Conservation (phyloP, 1,140 invertebrate species). For the Cylas formicarius region DNA sequence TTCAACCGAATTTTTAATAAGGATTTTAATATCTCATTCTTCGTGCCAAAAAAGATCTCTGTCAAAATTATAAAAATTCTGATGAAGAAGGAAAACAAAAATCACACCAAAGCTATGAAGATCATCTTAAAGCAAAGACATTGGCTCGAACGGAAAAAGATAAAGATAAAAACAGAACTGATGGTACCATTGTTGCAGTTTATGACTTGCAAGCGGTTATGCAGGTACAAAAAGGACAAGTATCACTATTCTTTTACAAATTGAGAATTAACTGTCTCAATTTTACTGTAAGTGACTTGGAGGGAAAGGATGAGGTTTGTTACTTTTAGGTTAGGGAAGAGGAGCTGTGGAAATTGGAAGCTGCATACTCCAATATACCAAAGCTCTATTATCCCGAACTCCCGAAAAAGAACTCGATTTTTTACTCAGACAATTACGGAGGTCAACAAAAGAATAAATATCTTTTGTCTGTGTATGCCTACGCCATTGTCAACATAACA, state of each 20-base stretch:
- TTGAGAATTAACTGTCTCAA: slow-evolving; percentile 35
- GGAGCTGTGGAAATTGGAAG: slow-evolving; percentile 34
- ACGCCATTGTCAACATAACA: too few species aligned
- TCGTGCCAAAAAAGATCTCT: slow-evolving; percentile 39
- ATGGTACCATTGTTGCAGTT: slow-evolving; percentile 25
- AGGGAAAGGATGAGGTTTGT: slow-evolving; percentile 28
- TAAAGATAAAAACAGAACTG: slow-evolving; percentile 28
- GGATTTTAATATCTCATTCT: slow-evolving; percentile 16
- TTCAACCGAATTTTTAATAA: slow-evolving; percentile 29
- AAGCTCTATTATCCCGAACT: too few species aligned
- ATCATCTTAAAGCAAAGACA: slow-evolving; percentile 33
- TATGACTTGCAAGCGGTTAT: slow-evolving; percentile 41
- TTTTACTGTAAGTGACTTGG: slow-evolving; percentile 33
- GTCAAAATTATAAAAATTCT: slow-evolving; percentile 33
- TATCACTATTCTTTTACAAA: slow-evolving; percentile 39
- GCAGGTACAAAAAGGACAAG: slow-evolving; percentile 32
- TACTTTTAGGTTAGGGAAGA: slow-evolving; percentile 32
- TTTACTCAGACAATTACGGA: slow-evolving; percentile 40
- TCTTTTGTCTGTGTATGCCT: slow-evolving; percentile 17
- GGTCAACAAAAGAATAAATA: slow-evolving; percentile 42
- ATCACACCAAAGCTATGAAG: slow-evolving; percentile 24
- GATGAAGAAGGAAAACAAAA: slow-evolving; percentile 26
- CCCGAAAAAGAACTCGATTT: slow-evolving; percentile 23
- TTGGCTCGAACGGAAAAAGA: slow-evolving; percentile 32
- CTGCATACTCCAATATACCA: slow-evolving; percentile 29